These are phyloP conservation scores for Paraescarpia echinospica DNA, from an alignment of 1,140 invertebrate genomes.

Conservation along the genomic window DNA sequence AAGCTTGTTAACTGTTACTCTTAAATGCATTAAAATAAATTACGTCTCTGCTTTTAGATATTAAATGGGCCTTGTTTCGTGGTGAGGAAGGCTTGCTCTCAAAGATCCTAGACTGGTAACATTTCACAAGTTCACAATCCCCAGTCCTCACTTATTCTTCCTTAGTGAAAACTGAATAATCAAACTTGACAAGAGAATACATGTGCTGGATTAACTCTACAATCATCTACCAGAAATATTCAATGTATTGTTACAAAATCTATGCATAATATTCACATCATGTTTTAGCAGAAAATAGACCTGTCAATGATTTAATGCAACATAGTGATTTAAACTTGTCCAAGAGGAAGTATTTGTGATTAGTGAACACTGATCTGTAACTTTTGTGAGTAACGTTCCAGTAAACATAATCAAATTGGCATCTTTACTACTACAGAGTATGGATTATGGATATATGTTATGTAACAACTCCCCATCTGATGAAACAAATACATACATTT, in stretches of 20 bases:
- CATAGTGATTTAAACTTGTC: background rate
- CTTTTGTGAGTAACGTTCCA: background rate
- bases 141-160: background rate
- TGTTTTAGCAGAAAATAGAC: background rate
- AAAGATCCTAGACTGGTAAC: background rate
- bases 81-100: background rate
- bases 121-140: background rate
- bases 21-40: background rate
- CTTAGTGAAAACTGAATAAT: background rate
- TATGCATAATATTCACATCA: background rate
- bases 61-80: background rate
- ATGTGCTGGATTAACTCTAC: background rate
- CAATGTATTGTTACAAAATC: background rate
- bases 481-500: background rate
- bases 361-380: background rate
- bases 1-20: no score
- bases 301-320: no score
- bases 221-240: background rate
- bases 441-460: background rate
- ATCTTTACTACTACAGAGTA: background rate
- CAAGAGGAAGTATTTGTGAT: background rate
- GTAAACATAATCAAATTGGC: background rate
- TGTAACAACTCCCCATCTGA: background rate
- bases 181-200: background rate
- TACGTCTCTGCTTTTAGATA: background rate